Conservation (phyloP, 2,797 vertebrate species). For the Erethizon dorsatum region DNA sequence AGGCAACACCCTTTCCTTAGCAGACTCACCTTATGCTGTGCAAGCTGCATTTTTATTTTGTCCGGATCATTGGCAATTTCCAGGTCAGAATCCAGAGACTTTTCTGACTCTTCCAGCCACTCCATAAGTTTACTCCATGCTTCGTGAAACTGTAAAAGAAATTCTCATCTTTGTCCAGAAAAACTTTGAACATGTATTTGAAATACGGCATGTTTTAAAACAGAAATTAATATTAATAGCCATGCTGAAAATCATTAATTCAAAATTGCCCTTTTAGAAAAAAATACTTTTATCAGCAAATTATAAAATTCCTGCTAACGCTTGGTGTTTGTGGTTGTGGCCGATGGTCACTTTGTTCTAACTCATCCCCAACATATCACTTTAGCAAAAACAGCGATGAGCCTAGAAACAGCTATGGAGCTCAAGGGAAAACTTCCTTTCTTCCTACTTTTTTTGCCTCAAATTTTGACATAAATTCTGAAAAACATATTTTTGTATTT, state of each 20-base stretch:
- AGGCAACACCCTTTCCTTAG: neutral
- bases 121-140: constrained; percentile 98
- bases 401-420: neutral
- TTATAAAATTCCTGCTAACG: neutral
- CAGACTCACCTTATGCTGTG: constrained; percentile 96
- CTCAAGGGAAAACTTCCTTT: fast-evolving
- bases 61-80: constrained; percentile 99
- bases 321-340: neutral
- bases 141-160: constrained; percentile 95
- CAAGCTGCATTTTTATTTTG: constrained; percentile 97
- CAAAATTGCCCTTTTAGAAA: neutral
- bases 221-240: neutral
- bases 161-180: constrained; percentile 24
- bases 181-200: neutral
- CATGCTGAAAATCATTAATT: constrained; percentile 8
- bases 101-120: constrained; percentile 98
- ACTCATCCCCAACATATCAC: neutral
- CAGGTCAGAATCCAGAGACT: constrained; percentile 95
- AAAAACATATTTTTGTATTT: neutral
- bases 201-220: neutral
- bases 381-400: neutral
- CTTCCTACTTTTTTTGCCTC: neutral
- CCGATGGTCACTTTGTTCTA: neutral
- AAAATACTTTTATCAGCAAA: neutral
- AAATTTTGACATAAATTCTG: constrained; percentile 35